Evolutionary conservation across 1,140 invertebrate genomes (phyloP), one percentile per base, ranked within the genome.

Genomic region (Papilio glaucus): DNA sequence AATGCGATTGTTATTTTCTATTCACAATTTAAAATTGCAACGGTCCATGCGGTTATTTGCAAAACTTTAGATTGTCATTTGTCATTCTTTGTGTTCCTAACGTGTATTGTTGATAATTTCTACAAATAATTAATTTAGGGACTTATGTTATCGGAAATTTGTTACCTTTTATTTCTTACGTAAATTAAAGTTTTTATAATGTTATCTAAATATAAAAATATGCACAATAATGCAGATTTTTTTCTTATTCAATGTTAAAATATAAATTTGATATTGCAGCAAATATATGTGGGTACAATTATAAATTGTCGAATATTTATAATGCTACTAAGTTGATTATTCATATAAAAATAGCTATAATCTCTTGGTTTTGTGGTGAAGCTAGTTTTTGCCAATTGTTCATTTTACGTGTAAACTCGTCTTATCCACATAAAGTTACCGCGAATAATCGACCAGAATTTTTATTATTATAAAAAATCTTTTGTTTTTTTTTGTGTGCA

Each of bases 1-100:
- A 42, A 53, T 71, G 69, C 74, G 73, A 72, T 63, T 72, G 39
- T 73, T 74, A 45, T 63, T 21, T 38, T 71, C 10, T 53, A 6
- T 53, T 65, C 29, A 6, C 29, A 72, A 71, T 75, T 72, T 39
- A 37, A 61, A 41, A 72, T 72, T 13, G 21, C 62, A 72, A 77
- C 72, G 62, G 71, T 72, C 65, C 49, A 24, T 33, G 13, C 4
- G 39, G 38, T 53, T 39, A 60, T 60, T 73, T 33, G 37, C 24
- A 15, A 68, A 45, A 24, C 53, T 53, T 65, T 49, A 26, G 38
- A 41, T 61, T 74, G 73, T 12, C 74, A 70, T 15, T 72, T 73
- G 45, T 49, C 49, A 71, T 53, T 18, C 67, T 75, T 41, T 61
- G 41, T 53, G 8, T 67, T 71, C 26, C 29, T 71, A 49, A 26